A percentile compares a stretch with the other conserved stretches of the same genome.
phyloP scores from a whole-genome alignment of 2,113 vertebrate genomes.

The Eptesicus fuscus region DNA sequence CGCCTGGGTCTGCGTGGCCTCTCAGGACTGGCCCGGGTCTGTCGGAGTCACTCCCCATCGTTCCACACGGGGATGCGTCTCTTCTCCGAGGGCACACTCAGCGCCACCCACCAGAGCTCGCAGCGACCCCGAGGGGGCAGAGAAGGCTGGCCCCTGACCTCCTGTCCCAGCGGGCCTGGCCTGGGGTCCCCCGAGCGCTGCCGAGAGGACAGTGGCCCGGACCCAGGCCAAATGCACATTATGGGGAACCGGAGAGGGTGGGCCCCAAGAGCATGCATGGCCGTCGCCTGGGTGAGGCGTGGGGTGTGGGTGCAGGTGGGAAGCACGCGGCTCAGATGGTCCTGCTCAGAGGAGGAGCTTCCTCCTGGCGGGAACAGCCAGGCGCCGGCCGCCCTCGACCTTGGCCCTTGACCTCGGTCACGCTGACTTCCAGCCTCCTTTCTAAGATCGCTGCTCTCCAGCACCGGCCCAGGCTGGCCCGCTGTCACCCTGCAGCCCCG shows the following conservation, averaged over 20 bases:
- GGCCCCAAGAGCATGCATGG: neutral
- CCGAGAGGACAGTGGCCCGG: too few species aligned
- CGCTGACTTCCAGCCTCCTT: neutral
- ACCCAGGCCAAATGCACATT: neutral
- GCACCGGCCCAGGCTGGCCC: neutral
- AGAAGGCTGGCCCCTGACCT: too few species aligned
- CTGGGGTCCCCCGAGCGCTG: too few species aligned
- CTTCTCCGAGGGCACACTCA: too few species aligned
- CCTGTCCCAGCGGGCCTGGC: accelerated
- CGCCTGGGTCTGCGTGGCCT: too few species aligned
- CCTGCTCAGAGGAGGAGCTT: neutral
- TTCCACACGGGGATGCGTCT: accelerated
- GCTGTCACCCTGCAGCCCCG: accelerated
- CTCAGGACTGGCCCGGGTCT: neutral
- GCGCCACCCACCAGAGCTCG: too few species aligned
- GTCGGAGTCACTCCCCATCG: accelerated
- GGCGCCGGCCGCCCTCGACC: too few species aligned
- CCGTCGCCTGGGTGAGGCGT: too few species aligned
- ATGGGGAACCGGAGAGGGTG: neutral
- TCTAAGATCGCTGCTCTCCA: neutral
- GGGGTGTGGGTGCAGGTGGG: neutral
- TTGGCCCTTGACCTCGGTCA: too few species aligned
- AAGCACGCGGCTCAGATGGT: accelerated
- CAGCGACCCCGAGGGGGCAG: too few species aligned
- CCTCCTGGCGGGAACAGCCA: neutral